phyloP scores from a whole-genome alignment of 2,113 vertebrate species.

The Dendrocopos noguchii region DNA sequence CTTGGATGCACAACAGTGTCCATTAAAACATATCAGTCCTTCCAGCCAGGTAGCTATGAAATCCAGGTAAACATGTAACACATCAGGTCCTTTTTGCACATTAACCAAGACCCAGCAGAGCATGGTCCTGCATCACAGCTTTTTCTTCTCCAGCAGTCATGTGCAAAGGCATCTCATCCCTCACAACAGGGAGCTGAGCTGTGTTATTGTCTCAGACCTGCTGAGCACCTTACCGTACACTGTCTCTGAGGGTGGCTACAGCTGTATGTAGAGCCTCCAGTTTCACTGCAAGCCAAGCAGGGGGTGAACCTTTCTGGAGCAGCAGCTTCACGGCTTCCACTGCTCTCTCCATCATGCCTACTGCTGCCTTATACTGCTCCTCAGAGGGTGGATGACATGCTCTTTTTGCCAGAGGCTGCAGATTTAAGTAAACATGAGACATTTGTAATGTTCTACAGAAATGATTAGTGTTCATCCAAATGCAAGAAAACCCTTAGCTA shows the following conservation, averaged over 20 bases:
- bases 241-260: conserved; percentile 57
- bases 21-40: not conserved
- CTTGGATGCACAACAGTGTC: not conserved
- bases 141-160: not conserved
- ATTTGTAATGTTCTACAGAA: not conserved
- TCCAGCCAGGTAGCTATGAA: not conserved
- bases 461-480: not conserved
- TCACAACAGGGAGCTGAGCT: not conserved
- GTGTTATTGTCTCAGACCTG: not conserved
- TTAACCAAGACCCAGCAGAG: not conserved
- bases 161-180: not conserved
- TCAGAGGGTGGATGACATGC: conserved; percentile 75
- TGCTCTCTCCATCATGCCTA: conserved; percentile 78
- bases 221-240: not conserved
- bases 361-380: conserved; percentile 79
- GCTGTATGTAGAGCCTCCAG: conserved; percentile 79
- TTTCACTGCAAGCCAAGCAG: conserved; percentile 81
- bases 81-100: not conserved
- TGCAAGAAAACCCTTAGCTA: not conserved
- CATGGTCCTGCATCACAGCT: not conserved
- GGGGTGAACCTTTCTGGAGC: conserved; percentile 61
- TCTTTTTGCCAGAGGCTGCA: conserved; percentile 85
- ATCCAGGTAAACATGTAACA: not conserved
- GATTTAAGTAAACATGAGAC: not conserved
- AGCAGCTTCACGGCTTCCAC: conserved; percentile 80